Evolutionary conservation across 2,113 vertebrate genomes (phyloP).

Genomic region (Verasper variegatus): DNA sequence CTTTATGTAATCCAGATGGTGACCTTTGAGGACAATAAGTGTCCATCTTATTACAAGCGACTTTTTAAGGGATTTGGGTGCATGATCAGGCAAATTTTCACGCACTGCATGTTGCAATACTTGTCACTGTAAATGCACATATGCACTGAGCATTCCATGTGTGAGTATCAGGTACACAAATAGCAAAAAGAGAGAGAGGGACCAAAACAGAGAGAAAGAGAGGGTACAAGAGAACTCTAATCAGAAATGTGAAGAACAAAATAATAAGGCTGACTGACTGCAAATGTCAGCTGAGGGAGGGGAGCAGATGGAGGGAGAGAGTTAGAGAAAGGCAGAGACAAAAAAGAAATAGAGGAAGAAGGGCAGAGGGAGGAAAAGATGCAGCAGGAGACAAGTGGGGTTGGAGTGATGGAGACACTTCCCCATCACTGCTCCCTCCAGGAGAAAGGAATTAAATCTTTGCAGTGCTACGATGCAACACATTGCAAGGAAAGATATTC

Average conservation of each 20-base stretch:
- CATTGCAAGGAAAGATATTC: slow-evolving; percentile 60
- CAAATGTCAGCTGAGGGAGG: slow-evolving; percentile 78
- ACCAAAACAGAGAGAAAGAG: slow-evolving; percentile 37
- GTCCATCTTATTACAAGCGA: too few species aligned
- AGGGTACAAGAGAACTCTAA: slow-evolving; percentile 67
- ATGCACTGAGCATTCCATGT: neutral
- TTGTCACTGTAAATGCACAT: neutral
- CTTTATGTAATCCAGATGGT: neutral
- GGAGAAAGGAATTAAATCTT: slow-evolving; percentile 59
- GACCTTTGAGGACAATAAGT: neutral
- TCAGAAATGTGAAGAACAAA: slow-evolving; percentile 77
- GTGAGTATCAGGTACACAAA: neutral
- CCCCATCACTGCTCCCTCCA: slow-evolving; percentile 52
- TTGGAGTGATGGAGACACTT: slow-evolving; percentile 65
- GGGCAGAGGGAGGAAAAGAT: slow-evolving; percentile 36
- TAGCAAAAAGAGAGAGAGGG: neutral
- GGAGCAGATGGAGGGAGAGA: slow-evolving; percentile 49
- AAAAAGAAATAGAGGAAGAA: neutral
- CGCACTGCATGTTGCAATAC: neutral
- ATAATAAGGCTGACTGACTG: slow-evolving; percentile 81
- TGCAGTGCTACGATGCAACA: slow-evolving; percentile 64
- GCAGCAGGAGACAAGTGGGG: slow-evolving; percentile 48
- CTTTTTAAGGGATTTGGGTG: too few species aligned
- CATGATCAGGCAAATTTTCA: too few species aligned
- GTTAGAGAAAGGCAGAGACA: too few species aligned